Evolutionary conservation across 2,888 invertebrate species (phyloP).

Genomic region (Diaperis boleti): DNA sequence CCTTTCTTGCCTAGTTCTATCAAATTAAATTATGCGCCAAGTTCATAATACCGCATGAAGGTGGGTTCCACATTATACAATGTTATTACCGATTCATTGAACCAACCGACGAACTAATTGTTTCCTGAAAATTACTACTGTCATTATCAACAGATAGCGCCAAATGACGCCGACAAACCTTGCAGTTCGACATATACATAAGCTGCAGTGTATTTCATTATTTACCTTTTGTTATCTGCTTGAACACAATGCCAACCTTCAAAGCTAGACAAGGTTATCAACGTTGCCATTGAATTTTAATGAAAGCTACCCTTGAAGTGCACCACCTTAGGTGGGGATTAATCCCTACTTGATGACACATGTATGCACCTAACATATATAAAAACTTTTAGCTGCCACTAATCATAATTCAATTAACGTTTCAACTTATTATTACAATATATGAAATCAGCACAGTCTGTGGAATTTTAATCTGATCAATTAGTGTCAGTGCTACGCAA

Average conservation of each 20-base stretch:
- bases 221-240: constrained; percentile 54
- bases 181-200: constrained; percentile 45
- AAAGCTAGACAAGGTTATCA: constrained; percentile 58
- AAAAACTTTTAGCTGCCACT: constrained; percentile 38
- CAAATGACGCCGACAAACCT: constrained; percentile 42
- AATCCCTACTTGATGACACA: constrained; percentile 50
- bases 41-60: constrained; percentile 22
- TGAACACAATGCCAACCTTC: constrained; percentile 59
- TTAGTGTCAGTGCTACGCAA: not conserved
- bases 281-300: constrained; percentile 53
- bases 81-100: constrained; percentile 24
- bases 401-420: constrained; percentile 30
- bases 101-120: constrained; percentile 24
- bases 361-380: constrained; percentile 45
- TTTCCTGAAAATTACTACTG: constrained; percentile 26
- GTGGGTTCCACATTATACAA: constrained; percentile 9
- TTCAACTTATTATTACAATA: not conserved
- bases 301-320: constrained; percentile 57
- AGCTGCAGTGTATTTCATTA: constrained; percentile 46
- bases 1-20: not conserved
- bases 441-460: not conserved
- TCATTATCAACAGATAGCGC: constrained; percentile 23
- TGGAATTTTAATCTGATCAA: not conserved
- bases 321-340: constrained; percentile 51
- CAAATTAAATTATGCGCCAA: constrained; percentile 17